Conservation (phyloP, 2,113 vertebrate species). For the Uria aalge region DNA sequence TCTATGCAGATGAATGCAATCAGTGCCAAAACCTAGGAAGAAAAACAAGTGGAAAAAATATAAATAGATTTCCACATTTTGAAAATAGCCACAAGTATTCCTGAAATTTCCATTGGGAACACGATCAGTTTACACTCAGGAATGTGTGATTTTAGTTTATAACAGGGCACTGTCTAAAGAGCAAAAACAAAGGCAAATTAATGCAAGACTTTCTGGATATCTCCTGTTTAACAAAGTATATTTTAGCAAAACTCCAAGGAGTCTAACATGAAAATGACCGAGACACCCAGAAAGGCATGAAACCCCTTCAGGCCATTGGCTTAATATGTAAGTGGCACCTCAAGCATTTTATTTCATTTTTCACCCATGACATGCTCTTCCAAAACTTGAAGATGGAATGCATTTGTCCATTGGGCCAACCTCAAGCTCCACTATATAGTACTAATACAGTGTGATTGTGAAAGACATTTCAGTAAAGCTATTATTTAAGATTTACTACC, state of each 20-base stretch:
- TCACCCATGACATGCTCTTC: background rate
- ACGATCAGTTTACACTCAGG: conserved; percentile 22
- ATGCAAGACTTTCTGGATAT: background rate
- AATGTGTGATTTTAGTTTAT: conserved; percentile 46
- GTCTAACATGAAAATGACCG: background rate
- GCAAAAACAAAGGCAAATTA: conserved; percentile 40
- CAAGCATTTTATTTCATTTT: background rate
- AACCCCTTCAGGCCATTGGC: background rate
- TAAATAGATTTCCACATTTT: conserved; percentile 61
- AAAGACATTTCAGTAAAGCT: background rate
- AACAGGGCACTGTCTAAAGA: background rate
- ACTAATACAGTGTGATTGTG: background rate
- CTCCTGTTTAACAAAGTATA: background rate
- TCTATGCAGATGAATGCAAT: conserved; percentile 96
- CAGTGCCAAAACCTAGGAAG: conserved; percentile 84
- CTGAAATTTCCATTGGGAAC: conserved; percentile 59
- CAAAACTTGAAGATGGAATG: background rate
- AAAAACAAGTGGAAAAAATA: conserved; percentile 60
- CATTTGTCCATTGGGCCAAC: background rate
- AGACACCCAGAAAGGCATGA: background rate
- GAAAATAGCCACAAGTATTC: conserved; percentile 63
- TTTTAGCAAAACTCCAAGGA: background rate
- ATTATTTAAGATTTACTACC: background rate
- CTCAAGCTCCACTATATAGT: background rate
- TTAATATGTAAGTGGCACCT: background rate